Evolutionary conservation across 2,797 vertebrate species (phyloP).

Genomic region (Chloroceryle inda): DNA sequence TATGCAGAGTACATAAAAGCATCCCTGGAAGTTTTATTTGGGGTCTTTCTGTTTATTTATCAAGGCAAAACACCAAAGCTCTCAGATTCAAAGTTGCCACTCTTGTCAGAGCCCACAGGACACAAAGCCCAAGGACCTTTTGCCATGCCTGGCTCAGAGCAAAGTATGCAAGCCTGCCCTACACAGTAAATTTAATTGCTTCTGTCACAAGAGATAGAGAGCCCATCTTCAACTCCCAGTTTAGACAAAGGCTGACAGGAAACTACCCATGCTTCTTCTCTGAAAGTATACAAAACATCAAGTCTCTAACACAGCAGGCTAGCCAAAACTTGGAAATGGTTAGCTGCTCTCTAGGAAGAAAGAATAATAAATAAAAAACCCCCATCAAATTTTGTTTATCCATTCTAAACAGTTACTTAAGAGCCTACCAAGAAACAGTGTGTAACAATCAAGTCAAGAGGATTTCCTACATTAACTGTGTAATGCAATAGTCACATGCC

Average conservation of each 20-base stretch:
- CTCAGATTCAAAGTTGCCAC: neutral
- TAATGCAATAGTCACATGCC: neutral
- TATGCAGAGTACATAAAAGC: neutral
- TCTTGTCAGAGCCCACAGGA: neutral
- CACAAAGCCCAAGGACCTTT: neutral
- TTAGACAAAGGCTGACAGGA: neutral
- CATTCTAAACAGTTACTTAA: constrained; percentile 36
- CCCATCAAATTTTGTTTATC: constrained; percentile 16
- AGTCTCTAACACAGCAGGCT: neutral
- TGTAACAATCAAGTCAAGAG: constrained; percentile 46
- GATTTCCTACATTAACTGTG: constrained; percentile 12
- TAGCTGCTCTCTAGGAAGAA: neutral
- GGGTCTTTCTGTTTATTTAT: neutral
- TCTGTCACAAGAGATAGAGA: neutral
- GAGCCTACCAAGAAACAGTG: neutral
- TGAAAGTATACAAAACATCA: neutral
- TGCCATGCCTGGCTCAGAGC: neutral
- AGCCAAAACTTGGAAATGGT: neutral
- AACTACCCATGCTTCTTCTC: neutral
- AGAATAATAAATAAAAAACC: neutral
- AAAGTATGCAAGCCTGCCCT: fast-evolving
- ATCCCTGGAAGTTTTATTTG: neutral
- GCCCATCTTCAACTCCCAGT: neutral
- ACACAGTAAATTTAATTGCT: neutral
- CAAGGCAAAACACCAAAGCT: neutral